A percentile compares a stretch with the other conserved stretches of the same genome.
Evolutionary conservation across 1,140 invertebrate species (phyloP).

Genomic region (Trichoplusia ni): DNA sequence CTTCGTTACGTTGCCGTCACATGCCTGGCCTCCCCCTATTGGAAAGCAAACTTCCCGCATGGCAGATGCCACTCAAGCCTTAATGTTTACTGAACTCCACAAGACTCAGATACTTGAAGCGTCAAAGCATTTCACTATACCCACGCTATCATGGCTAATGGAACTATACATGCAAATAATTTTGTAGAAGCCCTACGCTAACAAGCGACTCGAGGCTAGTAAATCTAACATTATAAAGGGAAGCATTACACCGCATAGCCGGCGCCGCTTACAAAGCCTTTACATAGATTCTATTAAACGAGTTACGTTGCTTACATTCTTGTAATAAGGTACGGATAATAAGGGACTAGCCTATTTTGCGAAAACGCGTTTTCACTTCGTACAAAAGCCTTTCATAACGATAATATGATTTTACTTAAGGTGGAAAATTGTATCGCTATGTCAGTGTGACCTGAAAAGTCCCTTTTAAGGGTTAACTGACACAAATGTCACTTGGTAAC

Average conservation of each 20-base stretch:
- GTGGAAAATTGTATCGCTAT: background rate
- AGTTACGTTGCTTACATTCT: slow-evolving; percentile 27
- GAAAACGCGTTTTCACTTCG: slow-evolving; percentile 5
- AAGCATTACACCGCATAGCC: slow-evolving; percentile 17
- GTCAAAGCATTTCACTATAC: background rate
- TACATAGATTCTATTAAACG: slow-evolving; percentile 35
- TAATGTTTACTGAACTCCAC: background rate
- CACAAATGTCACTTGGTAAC: background rate
- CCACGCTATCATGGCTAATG: background rate
- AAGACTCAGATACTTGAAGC: slow-evolving; percentile 1
- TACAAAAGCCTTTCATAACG: slow-evolving; percentile 13
- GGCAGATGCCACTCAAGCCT: background rate
- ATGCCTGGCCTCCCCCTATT: background rate
- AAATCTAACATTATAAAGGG: slow-evolving; percentile 26
- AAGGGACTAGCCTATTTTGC: slow-evolving; percentile 39
- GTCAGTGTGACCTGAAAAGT: background rate
- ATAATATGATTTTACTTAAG: slow-evolving; percentile 17
- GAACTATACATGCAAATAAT: slow-evolving; percentile 15
- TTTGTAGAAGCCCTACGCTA: slow-evolving; percentile 9
- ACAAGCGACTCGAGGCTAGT: background rate
- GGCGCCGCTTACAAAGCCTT: slow-evolving; percentile 28
- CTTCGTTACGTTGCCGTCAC: background rate
- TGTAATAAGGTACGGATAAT: slow-evolving; percentile 30
- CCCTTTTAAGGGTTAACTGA: background rate
- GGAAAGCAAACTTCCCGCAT: background rate